A percentile compares a stretch with the other conserved stretches of the same genome.
Evolutionary conservation across 1,140 invertebrate species (phyloP).

Genomic region (Mesaphorura yosii): DNA sequence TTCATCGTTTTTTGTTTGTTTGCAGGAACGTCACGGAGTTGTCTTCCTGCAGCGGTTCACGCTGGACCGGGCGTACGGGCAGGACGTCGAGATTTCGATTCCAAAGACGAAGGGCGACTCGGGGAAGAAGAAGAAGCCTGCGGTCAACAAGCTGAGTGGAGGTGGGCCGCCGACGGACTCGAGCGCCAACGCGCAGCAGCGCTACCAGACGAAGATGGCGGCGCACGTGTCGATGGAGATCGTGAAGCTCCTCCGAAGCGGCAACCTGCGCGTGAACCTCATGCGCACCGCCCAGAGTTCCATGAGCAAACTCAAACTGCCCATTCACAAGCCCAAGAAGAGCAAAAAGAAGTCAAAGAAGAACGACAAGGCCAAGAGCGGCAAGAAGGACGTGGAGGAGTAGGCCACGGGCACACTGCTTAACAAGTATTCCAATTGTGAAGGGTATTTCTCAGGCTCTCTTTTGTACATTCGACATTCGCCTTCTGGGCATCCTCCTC

Average conservation of each 20-base stretch:
- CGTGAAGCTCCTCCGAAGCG: slow-evolving; percentile 29
- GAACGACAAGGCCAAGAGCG: slow-evolving; percentile 11
- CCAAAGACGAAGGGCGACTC: slow-evolving; percentile 22
- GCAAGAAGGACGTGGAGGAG: too few species aligned
- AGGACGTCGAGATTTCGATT: slow-evolving; percentile 31
- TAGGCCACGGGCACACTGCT: too few species aligned
- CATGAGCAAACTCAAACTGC: slow-evolving; percentile 29
- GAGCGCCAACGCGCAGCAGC: slow-evolving; percentile 11
- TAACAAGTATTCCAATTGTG: too few species aligned
- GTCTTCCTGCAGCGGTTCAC: slow-evolving; percentile 31
- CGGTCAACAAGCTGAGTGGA: too few species aligned
- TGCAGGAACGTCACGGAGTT: slow-evolving; percentile 30
- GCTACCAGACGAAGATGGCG: slow-evolving; percentile 30
- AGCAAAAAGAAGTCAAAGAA: slow-evolving; percentile 17
- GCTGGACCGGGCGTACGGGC: slow-evolving; percentile 29
- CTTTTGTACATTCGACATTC: too few species aligned
- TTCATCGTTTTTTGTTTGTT: slow-evolving; percentile 6
- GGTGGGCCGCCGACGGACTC: too few species aligned
- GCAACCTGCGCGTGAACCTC: slow-evolving; percentile 29
- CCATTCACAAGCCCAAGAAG: slow-evolving; percentile 23
- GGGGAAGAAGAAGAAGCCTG: slow-evolving; percentile 22
- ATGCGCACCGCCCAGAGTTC: slow-evolving; percentile 28
- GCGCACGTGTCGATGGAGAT: slow-evolving; percentile 32
- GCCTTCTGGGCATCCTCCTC: too few species aligned
- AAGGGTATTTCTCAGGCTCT: too few species aligned